A percentile compares a stretch with the other conserved stretches of the same genome.
Conservation (phyloP, 30 jellyfish, hydroid and myxozoan genomes). For the Pelagia noctiluca region DNA sequence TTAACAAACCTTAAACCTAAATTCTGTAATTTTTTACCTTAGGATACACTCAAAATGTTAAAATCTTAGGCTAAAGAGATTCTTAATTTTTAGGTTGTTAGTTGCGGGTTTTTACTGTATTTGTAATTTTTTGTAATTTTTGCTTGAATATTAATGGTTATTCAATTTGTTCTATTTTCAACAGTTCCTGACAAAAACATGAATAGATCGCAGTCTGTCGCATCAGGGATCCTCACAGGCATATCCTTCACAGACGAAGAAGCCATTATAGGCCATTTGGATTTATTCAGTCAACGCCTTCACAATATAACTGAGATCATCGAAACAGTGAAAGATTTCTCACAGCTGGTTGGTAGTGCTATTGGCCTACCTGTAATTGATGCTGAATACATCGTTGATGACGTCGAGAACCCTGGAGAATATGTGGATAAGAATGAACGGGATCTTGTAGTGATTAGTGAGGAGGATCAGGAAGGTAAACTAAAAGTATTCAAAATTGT, state of each 20-base stretch:
- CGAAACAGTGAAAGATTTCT: constrained; percentile 74
- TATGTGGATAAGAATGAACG: no score
- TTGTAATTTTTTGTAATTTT: no score
- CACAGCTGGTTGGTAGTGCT: constrained; percentile 29
- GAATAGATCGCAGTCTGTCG: constrained; percentile 30
- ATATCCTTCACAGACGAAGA: constrained; percentile 78
- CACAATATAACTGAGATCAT: constrained; percentile 62
- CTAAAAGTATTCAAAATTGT: no score
- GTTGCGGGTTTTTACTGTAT: no score
- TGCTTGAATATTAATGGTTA: neutral
- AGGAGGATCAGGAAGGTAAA: no score
- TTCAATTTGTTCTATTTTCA: neutral
- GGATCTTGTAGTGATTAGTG: no score
- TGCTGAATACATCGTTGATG: neutral
- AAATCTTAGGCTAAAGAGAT: no score
- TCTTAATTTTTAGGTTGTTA: no score
- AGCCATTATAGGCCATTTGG: constrained; percentile 65
- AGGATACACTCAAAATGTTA: no score
- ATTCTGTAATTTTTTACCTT: no score
- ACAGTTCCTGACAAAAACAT: constrained; percentile 54
- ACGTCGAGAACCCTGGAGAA: no score
- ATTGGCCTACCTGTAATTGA: constrained; percentile 57
- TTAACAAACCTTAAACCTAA: no score
- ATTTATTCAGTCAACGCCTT: constrained; percentile 53
- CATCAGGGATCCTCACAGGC: constrained; percentile 57